Conservation (phyloP, 2,797 vertebrate genomes). For the Ctenochaetus hawaiiensis region DNA sequence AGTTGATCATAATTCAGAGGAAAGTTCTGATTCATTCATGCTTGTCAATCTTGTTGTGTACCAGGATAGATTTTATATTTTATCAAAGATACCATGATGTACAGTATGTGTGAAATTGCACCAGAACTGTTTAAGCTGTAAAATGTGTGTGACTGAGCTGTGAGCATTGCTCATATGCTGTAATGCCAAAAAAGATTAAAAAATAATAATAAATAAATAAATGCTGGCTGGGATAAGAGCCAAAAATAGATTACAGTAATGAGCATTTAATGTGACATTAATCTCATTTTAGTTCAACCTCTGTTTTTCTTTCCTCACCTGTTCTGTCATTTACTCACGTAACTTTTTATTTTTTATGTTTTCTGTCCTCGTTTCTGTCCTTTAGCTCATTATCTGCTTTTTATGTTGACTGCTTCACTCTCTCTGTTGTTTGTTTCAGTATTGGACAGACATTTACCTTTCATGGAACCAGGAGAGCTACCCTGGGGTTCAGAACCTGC, state of each 20-base stretch:
- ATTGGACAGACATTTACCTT: conserved; percentile 90
- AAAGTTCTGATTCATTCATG: not conserved
- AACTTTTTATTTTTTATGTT: not conserved
- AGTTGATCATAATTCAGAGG: not conserved
- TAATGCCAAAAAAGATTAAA: not conserved
- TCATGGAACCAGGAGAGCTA: conserved; percentile 89
- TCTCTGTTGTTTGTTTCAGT: conserved; percentile 69
- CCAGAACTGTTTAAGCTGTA: conserved; percentile 4
- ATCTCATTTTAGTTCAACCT: not conserved
- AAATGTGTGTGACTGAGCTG: conserved; percentile 1
- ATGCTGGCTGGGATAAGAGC: not conserved
- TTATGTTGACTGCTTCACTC: not conserved
- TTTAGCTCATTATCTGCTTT: not conserved
- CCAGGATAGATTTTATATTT: conserved; percentile 3
- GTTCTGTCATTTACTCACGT: not conserved
- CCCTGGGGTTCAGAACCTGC: conserved; percentile 90
- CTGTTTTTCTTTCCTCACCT: not conserved
- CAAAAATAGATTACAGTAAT: not conserved
- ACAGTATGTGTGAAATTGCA: not conserved
- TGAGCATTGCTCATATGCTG: not conserved
- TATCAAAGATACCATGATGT: not conserved
- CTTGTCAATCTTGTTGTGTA: not conserved
- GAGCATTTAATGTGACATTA: not conserved
- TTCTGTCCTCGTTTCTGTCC: not conserved
- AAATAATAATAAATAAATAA: not conserved